Percentiles rank a stretch among this genome's conserved stretches.
Conservation (phyloP, 2,113 vertebrate species). For the Aix galericulata region DNA sequence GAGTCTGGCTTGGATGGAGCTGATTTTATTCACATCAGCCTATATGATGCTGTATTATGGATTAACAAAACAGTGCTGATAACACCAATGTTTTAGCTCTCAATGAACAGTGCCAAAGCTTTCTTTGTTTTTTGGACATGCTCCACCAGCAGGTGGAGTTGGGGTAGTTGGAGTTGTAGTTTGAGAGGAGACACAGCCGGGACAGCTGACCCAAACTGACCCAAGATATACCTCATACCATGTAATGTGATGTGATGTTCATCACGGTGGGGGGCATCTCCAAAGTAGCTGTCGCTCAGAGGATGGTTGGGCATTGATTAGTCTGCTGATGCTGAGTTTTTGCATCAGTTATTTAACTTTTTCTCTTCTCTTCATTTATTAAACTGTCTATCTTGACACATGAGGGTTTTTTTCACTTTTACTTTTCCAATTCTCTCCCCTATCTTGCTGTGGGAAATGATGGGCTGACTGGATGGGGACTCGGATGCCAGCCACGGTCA, state of each 20-base stretch:
- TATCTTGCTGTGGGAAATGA: not conserved
- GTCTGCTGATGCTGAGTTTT: not conserved
- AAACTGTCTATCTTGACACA: not conserved
- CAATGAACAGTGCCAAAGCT: not conserved
- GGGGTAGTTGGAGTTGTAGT: not conserved
- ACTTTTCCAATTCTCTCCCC: not conserved
- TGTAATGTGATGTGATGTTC: not conserved
- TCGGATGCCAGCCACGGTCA: not conserved
- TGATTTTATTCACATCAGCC: not conserved
- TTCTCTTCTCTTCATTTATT: not conserved
- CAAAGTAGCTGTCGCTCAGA: not conserved
- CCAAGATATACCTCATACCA: not conserved
- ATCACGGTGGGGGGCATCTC: not conserved
- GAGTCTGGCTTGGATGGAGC: not conserved
- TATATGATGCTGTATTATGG: not conserved
- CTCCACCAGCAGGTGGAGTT: not conserved
- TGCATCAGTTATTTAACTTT: not conserved
- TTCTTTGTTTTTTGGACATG: not conserved
- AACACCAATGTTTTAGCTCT: not conserved
- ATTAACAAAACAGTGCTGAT: not conserved
- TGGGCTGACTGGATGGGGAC: not conserved
- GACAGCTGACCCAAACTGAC: not conserved
- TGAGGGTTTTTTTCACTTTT: not conserved
- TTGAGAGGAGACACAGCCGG: not conserved
- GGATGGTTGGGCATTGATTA: fast-evolving